These are phyloP conservation scores for Brachyptera risi DNA, from an alignment of 2,888 invertebrate species.

Conservation along the genomic window DNA sequence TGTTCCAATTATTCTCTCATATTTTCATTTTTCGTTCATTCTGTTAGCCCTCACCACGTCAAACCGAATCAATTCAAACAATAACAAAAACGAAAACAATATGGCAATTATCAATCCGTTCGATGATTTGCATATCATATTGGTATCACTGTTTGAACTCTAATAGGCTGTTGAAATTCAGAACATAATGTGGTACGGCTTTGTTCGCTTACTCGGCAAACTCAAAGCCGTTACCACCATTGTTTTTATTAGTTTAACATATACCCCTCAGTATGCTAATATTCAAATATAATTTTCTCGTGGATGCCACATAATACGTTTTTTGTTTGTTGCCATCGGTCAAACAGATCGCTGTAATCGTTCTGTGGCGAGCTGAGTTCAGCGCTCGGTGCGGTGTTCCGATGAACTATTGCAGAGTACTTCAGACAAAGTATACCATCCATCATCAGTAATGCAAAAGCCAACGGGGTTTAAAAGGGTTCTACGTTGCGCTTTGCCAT, in stretches of 20 bases:
- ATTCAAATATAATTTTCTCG: constrained; percentile 21
- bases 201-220: too few species aligned
- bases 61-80: too few species aligned
- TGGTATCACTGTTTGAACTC: too few species aligned
- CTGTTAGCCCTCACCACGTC: too few species aligned
- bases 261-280: constrained; percentile 6
- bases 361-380: not conserved
- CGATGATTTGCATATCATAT: too few species aligned
- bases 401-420: not conserved
- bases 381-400: not conserved
- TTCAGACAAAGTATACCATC: constrained; percentile 24
- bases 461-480: constrained; percentile 23
- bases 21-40: too few species aligned
- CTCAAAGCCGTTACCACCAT: too few species aligned
- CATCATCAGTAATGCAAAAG: constrained; percentile 30
- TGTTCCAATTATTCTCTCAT: too few species aligned
- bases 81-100: too few species aligned
- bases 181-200: too few species aligned
- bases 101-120: too few species aligned
- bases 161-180: too few species aligned
- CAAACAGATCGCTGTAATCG: constrained; percentile 13
- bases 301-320: constrained; percentile 13
- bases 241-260: constrained; percentile 13
- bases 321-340: constrained; percentile 11
- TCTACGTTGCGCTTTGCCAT: constrained; percentile 16